Evolutionary conservation across 2,797 vertebrate genomes (phyloP), one percentile per base, ranked within the genome.

Genomic region (Thaleichthys pacificus): DNA sequence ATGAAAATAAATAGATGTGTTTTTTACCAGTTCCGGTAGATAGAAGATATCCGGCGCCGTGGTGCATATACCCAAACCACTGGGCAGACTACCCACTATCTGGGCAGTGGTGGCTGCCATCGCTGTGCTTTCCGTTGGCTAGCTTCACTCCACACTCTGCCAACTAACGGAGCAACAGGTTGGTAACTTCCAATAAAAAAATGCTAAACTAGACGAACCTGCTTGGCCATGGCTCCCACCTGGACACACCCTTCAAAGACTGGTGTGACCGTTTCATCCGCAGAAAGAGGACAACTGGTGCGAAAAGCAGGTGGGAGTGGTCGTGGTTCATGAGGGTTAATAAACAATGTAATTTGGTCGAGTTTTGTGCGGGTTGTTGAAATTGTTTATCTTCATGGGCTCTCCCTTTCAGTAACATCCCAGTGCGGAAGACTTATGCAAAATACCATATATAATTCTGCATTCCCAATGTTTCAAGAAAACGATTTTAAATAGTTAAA

Each of bases 21-120:
- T 58, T 93, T 94, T 94, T 84, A 96, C 95, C 89, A 96, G 91
- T 65, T 96, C 95, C 0, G 93, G 92, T 68, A 95, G 54, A 85
- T 93, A 94, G 30, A 96, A 89, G 63, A 95, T 74, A 80, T 96
- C 95, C 0, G 95, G 95, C 15, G 86, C 88, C 0, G 91, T 91
- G 68, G 76, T 85, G 83, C 94, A 94, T 42, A 95, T 92, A 0
- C 77, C 85, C 61, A 93, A 30, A 58, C 95, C 94, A 5, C 93
- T 94, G 77, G 95, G 95, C 82, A 96, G 86, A 75, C 68, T 91
- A 51, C 80, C 86, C 86, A 87, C 84, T 4, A 89, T 71, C 79
- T 91, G 85, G 69, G 87, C 82, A 3, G 89, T 85, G 7, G 80
- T 86, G 7, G 90, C 86, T 83, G 92, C 91, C 92, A 93, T 94